Base-by-base conservation (phyloP, 1,140 invertebrate genomes). In the Drosophila cardini region DNA sequence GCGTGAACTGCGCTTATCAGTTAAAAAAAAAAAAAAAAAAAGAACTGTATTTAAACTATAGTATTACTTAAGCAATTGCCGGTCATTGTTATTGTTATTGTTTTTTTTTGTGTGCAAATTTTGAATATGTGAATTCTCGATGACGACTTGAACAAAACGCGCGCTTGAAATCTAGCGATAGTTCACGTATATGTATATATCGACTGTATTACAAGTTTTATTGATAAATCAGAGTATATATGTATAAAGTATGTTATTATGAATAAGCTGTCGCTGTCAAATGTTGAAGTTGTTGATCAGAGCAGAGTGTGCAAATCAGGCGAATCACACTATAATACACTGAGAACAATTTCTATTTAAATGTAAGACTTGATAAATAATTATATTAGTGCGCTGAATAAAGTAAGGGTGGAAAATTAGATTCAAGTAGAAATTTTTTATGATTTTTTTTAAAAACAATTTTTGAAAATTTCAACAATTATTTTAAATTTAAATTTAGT, bases 1-100 rank as follows among this genome's bases (percentile, higher is more conserved):
- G 11, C n/a, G 52, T 43, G 38, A 72, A 45, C 52, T 48, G 34
- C 53, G 52, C 52, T 72, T 65, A 72, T 72, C 61, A 57, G 65
- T 13, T 48, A 32, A 58, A 18, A 50, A 58, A 32, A 32, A 42
- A 50, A 68, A 10, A 40, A 57, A 52, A 43, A 68, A n/a, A n/a
- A n/a, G n/a, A n/a, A n/a, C n/a, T n/a, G n/a, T n/a, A n/a, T n/a
- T n/a, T n/a, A n/a, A n/a, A n/a, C n/a, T n/a, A n/a, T n/a, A n/a
- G n/a, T n/a, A n/a, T 40, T 3, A 40, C n/a, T 40, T 40, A 13
- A 5, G 10, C 38, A 40, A 43, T 53, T 65, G 21, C 21, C 21
- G 2, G 21, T 26, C 4, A 26, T 26, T 26, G 1, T 4, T 36
- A 15, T 43, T 58, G 43, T 58, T 48, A 2, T 6, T 70, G 56